Evolutionary conservation across 2,888 invertebrate species (phyloP).

Genomic region (Lasioglossum lativentre): DNA sequence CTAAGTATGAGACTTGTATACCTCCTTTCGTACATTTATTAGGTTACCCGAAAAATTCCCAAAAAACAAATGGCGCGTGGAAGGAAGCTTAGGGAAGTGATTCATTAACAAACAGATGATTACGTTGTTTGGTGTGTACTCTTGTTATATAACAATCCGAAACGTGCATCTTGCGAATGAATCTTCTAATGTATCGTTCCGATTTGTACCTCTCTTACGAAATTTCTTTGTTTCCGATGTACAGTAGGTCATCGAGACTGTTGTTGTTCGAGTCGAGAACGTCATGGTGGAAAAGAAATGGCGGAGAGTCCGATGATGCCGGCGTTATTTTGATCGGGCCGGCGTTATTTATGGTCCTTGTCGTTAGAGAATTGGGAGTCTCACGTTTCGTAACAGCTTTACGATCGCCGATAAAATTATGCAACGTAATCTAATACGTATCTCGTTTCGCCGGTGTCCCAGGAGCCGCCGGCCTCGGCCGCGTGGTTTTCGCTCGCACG

Average conservation of each 20-base stretch:
- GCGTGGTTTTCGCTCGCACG: constrained; percentile 61
- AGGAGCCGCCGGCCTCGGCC: constrained; percentile 56
- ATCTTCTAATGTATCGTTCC: neutral
- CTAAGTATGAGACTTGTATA: neutral
- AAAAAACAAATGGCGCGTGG: neutral
- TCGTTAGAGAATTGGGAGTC: constrained; percentile 66
- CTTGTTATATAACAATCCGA: neutral
- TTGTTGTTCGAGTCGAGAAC: neutral
- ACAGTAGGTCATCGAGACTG: neutral
- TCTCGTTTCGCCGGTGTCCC: constrained; percentile 75
- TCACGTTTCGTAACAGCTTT: constrained; percentile 75
- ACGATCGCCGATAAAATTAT: constrained; percentile 80
- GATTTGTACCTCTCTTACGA: neutral
- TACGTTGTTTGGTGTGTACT: neutral
- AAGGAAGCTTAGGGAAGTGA: neutral
- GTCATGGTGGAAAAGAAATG: neutral
- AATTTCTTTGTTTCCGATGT: neutral
- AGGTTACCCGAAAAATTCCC: too few relatives aligned
- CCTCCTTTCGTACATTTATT: neutral
- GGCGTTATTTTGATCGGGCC: constrained; percentile 63
- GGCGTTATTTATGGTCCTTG: constrained; percentile 63
- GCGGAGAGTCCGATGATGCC: constrained; percentile 13
- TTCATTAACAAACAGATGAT: neutral
- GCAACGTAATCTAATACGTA: constrained; percentile 81
- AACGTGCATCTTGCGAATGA: neutral